Evolutionary conservation across 2,888 invertebrate species (phyloP).

Genomic region (Zootermopsis nevadensis): DNA sequence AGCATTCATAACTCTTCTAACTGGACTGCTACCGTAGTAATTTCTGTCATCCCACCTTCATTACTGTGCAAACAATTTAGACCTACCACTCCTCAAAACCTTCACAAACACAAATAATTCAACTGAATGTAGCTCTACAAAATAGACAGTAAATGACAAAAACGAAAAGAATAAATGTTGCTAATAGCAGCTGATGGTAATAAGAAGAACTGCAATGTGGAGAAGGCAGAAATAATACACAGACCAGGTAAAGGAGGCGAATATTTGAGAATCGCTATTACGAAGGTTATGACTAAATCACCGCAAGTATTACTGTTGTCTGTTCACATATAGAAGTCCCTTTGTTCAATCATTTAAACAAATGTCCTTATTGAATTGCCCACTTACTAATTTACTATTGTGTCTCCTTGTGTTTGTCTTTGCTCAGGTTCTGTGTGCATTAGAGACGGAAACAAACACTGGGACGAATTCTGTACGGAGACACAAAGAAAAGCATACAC

Average conservation of each 20-base stretch:
- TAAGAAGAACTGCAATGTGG: conserved; percentile 14
- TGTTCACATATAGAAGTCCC: conserved; percentile 24
- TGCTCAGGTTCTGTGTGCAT: conserved; percentile 20
- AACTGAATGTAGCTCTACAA: neutral
- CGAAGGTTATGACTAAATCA: conserved; percentile 23
- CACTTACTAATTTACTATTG: conserved; percentile 34
- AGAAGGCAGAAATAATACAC: conserved; percentile 1
- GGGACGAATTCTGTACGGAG: neutral
- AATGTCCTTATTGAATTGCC: conserved; percentile 18
- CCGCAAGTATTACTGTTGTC: conserved; percentile 28
- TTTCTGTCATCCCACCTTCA: neutral
- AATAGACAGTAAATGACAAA: neutral
- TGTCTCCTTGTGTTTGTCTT: conserved; percentile 33
- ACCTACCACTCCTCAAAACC: neutral
- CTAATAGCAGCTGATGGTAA: neutral
- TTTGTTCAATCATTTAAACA: conserved; percentile 39
- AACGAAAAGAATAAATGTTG: neutral
- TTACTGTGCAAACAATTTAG: neutral
- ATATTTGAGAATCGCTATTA: conserved; percentile 10
- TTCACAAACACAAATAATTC: neutral
- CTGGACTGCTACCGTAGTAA: neutral
- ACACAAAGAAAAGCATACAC: neutral
- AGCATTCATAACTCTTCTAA: neutral
- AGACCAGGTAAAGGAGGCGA: neutral
- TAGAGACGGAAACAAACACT: neutral